Percentiles rank a stretch among this genome's conserved stretches.
Evolutionary conservation across 1,140 invertebrate species (phyloP).

Genomic region (Pygmarrhopalites habei): DNA sequence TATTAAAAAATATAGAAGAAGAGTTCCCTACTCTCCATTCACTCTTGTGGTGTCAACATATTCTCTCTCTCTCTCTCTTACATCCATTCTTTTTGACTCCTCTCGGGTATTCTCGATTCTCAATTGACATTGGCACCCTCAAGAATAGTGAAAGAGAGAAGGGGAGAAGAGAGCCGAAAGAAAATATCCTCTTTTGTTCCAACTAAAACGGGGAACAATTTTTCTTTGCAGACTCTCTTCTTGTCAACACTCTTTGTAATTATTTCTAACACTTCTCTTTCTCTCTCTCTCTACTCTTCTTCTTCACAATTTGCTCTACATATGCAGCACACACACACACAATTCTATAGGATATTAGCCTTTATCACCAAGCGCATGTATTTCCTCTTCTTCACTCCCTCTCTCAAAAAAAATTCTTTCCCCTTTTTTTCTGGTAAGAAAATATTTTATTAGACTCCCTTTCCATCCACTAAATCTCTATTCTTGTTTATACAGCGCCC

Average conservation of each 20-base stretch:
- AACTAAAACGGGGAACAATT: constrained; percentile 9
- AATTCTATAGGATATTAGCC: too few species aligned
- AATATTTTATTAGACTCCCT: too few species aligned
- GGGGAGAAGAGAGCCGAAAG: too few species aligned
- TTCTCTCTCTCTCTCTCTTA: constrained; percentile 12
- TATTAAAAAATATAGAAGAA: too few species aligned
- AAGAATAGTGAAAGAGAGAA: constrained; percentile 13
- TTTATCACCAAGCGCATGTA: too few species aligned
- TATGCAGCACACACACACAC: background rate
- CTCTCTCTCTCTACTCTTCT: background rate
- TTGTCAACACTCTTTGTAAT: constrained; percentile 17
- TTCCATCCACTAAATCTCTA: too few species aligned
- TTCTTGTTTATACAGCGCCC: too few species aligned
- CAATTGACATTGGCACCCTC: constrained; percentile 26
- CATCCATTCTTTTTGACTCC: background rate
- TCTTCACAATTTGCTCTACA: too few species aligned
- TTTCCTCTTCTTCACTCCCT: too few species aligned
- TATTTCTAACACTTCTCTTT: constrained; percentile 11
- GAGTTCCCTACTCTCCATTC: background rate
- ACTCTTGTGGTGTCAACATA: constrained; percentile 23
- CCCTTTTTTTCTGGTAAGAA: too few species aligned
- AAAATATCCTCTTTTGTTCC: constrained; percentile 10
- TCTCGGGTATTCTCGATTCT: constrained; percentile 2
- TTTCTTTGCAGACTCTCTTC: constrained; percentile 16
- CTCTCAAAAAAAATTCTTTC: too few species aligned